A percentile compares a stretch with the other conserved stretches of the same genome.
phyloP scores from a whole-genome alignment of 2,797 vertebrate species.

The Labroides dimidiatus region DNA sequence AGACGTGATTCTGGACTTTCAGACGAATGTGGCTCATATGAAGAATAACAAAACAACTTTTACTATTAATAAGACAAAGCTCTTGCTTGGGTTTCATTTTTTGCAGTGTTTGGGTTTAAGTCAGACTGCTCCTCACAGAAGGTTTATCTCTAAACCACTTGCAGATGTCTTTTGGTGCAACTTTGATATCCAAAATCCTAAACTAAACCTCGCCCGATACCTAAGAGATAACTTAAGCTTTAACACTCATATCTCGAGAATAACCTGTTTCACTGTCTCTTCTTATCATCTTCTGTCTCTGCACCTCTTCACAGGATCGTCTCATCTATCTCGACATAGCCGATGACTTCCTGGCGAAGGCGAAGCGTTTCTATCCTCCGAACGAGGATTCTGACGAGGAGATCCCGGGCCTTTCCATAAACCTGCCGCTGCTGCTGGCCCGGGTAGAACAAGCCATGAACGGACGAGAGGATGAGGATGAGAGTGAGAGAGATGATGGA shows the following conservation, averaged over 20 bases:
- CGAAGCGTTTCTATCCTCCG: conserved; percentile 85
- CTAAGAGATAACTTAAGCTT: too few relatives aligned
- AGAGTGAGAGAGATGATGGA: conserved; percentile 61
- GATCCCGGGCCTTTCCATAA: conserved; percentile 53
- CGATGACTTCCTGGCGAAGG: conserved; percentile 86
- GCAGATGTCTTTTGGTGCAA: neutral
- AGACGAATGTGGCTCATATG: too few relatives aligned
- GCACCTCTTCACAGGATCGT: conserved; percentile 78
- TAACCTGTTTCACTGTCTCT: neutral
- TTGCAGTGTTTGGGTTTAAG: too few relatives aligned
- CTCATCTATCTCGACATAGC: conserved; percentile 86
- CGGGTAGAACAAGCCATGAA: conserved; percentile 71
- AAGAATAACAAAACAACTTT: too few relatives aligned
- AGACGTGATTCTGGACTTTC: too few relatives aligned
- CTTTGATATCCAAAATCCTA: too few relatives aligned
- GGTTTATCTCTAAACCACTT: neutral
- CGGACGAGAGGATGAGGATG: conserved; percentile 44
- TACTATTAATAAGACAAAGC: too few relatives aligned
- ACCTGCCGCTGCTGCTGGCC: conserved; percentile 83
- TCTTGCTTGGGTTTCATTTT: too few relatives aligned
- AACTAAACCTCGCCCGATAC: too few relatives aligned
- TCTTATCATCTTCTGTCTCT: neutral
- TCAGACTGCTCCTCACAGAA: neutral
- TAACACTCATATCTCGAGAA: neutral
- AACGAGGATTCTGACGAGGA: conserved; percentile 79